These are phyloP conservation scores for Microcebus jonahi DNA, from an alignment of 2,113 vertebrate genomes.

Conservation along the genomic window DNA sequence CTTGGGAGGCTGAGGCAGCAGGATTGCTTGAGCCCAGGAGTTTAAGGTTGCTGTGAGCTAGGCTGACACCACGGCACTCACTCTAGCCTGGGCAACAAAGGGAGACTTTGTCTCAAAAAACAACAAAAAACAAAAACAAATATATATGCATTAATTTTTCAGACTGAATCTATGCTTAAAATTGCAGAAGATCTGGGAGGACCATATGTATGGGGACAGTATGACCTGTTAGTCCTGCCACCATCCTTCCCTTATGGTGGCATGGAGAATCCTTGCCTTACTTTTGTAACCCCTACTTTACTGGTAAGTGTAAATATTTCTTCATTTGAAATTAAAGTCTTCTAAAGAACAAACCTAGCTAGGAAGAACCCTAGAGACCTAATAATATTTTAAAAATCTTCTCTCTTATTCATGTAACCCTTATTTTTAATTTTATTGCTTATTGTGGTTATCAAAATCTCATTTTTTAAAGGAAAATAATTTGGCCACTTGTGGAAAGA, in stretches of 20 bases:
- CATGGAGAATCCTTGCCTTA: slow-evolving; percentile 99
- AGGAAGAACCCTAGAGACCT: neutral
- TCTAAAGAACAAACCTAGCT: neutral
- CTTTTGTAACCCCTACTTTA: slow-evolving; percentile 96
- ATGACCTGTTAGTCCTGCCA: slow-evolving; percentile 95
- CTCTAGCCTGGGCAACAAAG: too few relatives aligned
- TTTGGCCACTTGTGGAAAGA: neutral
- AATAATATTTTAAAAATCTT: neutral
- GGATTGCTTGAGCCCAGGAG: too few relatives aligned
- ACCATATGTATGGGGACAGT: slow-evolving; percentile 97
- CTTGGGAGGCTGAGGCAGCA: too few relatives aligned
- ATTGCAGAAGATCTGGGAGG: slow-evolving; percentile 94
- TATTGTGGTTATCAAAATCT: neutral
- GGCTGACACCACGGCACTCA: too few relatives aligned
- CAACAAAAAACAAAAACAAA: neutral
- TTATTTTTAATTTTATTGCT: slow-evolving; percentile 4
- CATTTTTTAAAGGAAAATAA: slow-evolving; percentile 26
- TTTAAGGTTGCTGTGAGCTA: too few relatives aligned
- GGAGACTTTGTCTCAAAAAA: too few relatives aligned
- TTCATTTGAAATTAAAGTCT: neutral
- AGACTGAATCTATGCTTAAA: slow-evolving; percentile 97
- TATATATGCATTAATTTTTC: slow-evolving; percentile 66
- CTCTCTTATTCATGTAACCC: neutral
- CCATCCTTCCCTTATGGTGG: slow-evolving; percentile 98
- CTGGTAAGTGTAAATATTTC: slow-evolving; percentile 87